Percentiles rank a stretch among this genome's conserved stretches.
Evolutionary conservation across 2,113 vertebrate genomes (phyloP).

Genomic region (Hirundichthys speculiger): DNA sequence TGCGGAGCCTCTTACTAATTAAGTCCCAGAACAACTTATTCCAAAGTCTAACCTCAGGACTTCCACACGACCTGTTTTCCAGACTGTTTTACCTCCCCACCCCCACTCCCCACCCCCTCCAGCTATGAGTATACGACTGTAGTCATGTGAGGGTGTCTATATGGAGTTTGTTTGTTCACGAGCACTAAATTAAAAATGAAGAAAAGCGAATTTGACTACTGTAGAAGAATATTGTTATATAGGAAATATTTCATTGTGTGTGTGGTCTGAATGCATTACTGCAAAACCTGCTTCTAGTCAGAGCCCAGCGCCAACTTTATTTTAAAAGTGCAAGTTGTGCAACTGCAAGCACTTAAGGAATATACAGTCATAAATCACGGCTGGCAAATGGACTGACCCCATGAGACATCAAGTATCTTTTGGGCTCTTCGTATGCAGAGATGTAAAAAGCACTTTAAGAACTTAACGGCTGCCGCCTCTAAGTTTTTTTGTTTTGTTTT

Average conservation of each 20-base stretch:
- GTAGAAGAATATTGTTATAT: not conserved
- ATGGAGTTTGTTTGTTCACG: not conserved
- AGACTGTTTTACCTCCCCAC: conserved; percentile 26
- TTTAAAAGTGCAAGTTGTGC: conserved; percentile 4
- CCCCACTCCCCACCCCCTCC: too few relatives aligned
- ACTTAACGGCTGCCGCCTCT: too few relatives aligned
- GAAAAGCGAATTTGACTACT: not conserved
- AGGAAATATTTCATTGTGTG: not conserved
- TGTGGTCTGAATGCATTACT: not conserved
- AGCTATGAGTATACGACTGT: conserved; percentile 3
- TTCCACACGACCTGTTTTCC: conserved; percentile 63
- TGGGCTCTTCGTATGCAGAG: not conserved
- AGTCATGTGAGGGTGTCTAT: too few relatives aligned
- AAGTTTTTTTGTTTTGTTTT: too few relatives aligned
- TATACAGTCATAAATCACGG: not conserved
- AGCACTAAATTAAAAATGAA: not conserved
- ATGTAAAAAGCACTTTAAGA: not conserved
- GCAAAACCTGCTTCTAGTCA: not conserved
- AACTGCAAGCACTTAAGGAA: not conserved
- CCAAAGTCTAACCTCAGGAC: conserved; percentile 60
- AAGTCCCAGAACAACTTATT: conserved; percentile 70
- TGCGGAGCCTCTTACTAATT: conserved; percentile 69
- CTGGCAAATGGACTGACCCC: not conserved
- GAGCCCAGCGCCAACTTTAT: not conserved
- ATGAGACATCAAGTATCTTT: not conserved